phyloP scores from a whole-genome alignment of 1,140 invertebrate genomes.

The Atta colombica region DNA sequence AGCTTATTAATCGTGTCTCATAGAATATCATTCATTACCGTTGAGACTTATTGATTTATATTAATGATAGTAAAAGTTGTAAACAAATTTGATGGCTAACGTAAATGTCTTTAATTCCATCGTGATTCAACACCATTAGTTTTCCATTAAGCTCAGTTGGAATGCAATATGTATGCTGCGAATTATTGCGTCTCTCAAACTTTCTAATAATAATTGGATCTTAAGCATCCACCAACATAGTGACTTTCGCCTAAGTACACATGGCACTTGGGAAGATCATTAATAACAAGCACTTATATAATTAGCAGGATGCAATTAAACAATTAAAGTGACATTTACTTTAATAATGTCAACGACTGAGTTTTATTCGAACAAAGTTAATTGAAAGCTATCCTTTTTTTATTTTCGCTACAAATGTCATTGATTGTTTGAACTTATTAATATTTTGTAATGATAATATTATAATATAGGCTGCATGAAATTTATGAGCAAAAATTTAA shows the following conservation, averaged over 20 bases:
- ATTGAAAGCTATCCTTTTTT: not conserved
- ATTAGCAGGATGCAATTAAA: constrained; percentile 52
- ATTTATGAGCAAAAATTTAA: constrained; percentile 19
- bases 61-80: constrained; percentile 23
- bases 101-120: constrained; percentile 21
- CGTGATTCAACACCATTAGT: not conserved
- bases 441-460: constrained; percentile 6
- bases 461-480: not conserved
- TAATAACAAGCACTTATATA: constrained; percentile 60
- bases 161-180: constrained; percentile 26
- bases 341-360: constrained; percentile 22
- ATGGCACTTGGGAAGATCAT: constrained; percentile 47
- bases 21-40: not conserved
- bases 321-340: constrained; percentile 35
- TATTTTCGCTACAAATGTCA: not conserved
- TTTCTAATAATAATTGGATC: constrained; percentile 57
- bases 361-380: constrained; percentile 19
- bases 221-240: constrained; percentile 11
- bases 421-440: constrained; percentile 2
- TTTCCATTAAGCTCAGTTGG: constrained; percentile 17
- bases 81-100: constrained; percentile 4
- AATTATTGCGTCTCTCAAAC: constrained; percentile 40
- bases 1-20: not conserved
- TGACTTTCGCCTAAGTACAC: constrained; percentile 29
- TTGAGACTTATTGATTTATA: constrained; percentile 20